Evolutionary conservation across 2,888 invertebrate genomes (phyloP).

Genomic region (Pyrrhia umbra): DNA sequence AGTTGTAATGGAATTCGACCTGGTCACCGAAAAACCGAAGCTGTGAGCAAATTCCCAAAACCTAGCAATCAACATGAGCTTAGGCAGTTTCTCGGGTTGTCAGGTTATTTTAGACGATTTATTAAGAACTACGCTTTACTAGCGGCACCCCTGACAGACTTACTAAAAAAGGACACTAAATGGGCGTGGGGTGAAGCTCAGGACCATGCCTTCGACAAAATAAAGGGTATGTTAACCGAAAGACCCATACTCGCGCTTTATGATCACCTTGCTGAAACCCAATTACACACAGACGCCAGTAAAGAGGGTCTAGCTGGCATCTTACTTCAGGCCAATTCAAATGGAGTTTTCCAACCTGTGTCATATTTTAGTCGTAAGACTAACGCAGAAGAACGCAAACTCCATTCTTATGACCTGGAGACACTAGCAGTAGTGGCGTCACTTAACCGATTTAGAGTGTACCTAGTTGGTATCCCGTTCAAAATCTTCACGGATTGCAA

Average conservation of each 20-base stretch:
- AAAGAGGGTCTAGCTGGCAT: too few species aligned
- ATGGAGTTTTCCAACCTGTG: not conserved
- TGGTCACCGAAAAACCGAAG: not conserved
- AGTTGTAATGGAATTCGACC: not conserved
- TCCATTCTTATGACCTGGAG: slow-evolving; percentile 56
- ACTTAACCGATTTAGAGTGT: slow-evolving; percentile 49
- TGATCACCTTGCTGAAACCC: too few species aligned
- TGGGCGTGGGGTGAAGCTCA: not conserved
- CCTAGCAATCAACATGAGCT: slow-evolving; percentile 4
- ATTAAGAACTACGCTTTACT: too few species aligned
- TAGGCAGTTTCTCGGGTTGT: not conserved
- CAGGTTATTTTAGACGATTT: not conserved
- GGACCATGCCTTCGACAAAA: not conserved
- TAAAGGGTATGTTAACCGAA: not conserved
- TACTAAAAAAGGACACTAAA: not conserved
- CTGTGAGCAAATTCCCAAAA: not conserved
- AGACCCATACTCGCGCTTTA: not conserved
- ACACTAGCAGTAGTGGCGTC: slow-evolving; percentile 56
- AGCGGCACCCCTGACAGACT: not conserved
- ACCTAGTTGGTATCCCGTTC: slow-evolving; percentile 52
- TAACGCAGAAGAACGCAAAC: slow-evolving; percentile 37
- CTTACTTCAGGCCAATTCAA: not conserved
- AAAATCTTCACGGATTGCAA: slow-evolving; percentile 45
- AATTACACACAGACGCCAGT: too few species aligned
- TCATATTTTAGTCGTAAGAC: not conserved